Evolutionary conservation across 2,113 vertebrate species (phyloP).

Genomic region (Camelus dromedarius): DNA sequence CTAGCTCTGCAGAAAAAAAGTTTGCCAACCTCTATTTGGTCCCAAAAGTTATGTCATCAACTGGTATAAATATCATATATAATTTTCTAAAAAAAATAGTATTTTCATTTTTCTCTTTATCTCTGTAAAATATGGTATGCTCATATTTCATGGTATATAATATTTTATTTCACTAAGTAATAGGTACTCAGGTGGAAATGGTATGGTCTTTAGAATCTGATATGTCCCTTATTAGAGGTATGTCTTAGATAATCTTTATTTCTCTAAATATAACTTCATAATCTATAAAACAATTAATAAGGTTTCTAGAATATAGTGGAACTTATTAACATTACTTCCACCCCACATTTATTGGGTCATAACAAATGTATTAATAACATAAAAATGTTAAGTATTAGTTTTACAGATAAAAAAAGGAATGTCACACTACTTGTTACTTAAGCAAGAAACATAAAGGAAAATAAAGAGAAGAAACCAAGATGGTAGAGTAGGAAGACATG

Average conservation of each 20-base stretch:
- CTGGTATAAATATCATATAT: background rate
- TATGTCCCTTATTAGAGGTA: background rate
- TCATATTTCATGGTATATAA: background rate
- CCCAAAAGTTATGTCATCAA: background rate
- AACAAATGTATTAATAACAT: background rate
- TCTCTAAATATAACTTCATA: background rate
- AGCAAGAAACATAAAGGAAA: background rate
- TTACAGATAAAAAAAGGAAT: background rate
- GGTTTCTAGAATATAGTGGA: fast-evolving
- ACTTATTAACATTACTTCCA: background rate
- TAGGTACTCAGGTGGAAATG: background rate
- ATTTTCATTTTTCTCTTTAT: background rate
- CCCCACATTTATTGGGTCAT: background rate
- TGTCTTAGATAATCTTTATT: background rate
- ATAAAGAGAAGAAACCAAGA: too few relatives aligned
- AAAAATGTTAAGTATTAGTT: background rate
- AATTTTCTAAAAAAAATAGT: background rate
- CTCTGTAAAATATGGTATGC: background rate
- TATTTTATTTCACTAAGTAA: background rate
- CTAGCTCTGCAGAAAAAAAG: background rate
- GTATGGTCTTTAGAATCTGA: background rate
- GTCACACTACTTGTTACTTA: background rate
- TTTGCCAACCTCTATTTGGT: background rate
- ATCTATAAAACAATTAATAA: background rate
- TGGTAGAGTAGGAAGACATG: too few relatives aligned